Base-by-base conservation (phyloP, 2,113 vertebrate species). In the Lophochroa leadbeateri region DNA sequence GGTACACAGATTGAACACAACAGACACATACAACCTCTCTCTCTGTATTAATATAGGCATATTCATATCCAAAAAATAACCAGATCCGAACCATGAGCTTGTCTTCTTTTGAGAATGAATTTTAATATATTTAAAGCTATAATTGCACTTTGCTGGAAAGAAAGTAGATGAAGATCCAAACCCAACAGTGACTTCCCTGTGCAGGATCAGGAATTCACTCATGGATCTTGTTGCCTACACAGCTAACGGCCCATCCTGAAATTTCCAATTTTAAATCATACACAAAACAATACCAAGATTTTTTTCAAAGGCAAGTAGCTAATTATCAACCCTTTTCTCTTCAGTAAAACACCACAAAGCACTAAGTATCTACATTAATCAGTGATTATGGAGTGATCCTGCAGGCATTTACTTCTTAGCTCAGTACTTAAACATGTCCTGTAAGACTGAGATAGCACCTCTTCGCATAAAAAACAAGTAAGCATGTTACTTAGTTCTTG, bases 121-220 rank as follows among this genome's bases (percentile, higher is more conserved):
- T 82, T 71, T 37, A 75, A 60, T 78, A 58, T 17, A 55, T 55
- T 47, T 41, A 50, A 85, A 87, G 27, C 39, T 80, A 14, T n/a
- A 49, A 83, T 6, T 57, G 28, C 37, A 35, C 69, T 93, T 90
- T 49, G 25, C 47, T 44, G 31, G 47, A 78, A 88, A 70, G 19
- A 35, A 91, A 53, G 49, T n/a, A 28, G 33, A 63, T 60, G 41
- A 91, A 57, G 29, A 85, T 16, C 25, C 52, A 95, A 88, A 88
- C 4, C 15, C 15, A 61, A 44, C 0, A n/a, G 15, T 0, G 0
- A 52, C 31, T 11, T 63, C 28, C 27, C 19, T 9, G 2, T 37
- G 44, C 31, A 71, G 39, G 27, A 75, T 28, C 23, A 85, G 57
- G 31, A 81, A 70, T 53, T 9, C 33, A 18, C 2, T 4, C 15